Conservation (phyloP, 2,113 vertebrate genomes). For the Sminthopsis crassicaudata region DNA sequence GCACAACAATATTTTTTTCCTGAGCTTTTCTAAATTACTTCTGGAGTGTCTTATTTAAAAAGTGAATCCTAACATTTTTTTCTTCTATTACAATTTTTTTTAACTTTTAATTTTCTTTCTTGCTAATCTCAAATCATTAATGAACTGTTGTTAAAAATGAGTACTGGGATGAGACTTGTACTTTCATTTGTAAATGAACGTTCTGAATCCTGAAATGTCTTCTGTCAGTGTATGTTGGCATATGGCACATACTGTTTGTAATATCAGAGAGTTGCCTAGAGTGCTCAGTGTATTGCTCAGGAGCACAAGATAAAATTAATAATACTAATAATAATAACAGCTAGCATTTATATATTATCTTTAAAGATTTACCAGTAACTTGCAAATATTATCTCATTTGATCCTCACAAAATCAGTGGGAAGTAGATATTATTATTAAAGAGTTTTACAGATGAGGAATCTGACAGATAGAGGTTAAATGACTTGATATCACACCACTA, state of each 20-base stretch:
- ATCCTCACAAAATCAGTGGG: not conserved
- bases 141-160: conserved; percentile 28
- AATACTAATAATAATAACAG: not conserved
- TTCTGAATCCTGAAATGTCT: not conserved
- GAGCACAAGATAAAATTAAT: not conserved
- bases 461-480: not conserved
- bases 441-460: not conserved
- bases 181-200: not conserved
- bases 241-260: not conserved
- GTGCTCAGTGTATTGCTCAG: not conserved
- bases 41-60: not conserved
- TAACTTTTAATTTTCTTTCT: not conserved
- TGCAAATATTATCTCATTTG: not conserved
- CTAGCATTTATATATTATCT: not conserved
- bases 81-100: conserved; percentile 23
- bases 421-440: not conserved
- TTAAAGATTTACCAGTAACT: not conserved
- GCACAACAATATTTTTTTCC: not conserved
- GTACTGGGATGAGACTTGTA: not conserved
- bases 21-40: conserved; percentile 41
- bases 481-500: not conserved
- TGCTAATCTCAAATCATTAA: conserved; percentile 31
- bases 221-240: not conserved
- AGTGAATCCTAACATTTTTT: conserved; percentile 8
- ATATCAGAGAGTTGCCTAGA: not conserved